These are phyloP conservation scores for Holothuria glaberrima DNA, from an alignment of 35 echinoderm and acorn worm species.

Conservation along the genomic window DNA sequence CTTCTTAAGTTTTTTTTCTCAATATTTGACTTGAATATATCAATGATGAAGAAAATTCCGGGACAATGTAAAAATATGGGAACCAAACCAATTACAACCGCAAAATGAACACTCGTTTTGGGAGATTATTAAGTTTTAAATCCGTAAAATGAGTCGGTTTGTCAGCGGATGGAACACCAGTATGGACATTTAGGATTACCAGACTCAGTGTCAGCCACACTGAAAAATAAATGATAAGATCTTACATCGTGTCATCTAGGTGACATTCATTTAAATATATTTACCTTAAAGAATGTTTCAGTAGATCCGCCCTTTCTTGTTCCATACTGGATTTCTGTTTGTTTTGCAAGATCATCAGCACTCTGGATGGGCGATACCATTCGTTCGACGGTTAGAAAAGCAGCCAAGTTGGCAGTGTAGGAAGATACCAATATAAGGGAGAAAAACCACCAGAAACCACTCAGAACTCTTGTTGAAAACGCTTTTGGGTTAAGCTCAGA, in stretches of 20 bases:
- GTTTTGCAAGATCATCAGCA: slow-evolving; percentile 89
- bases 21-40: too few relatives aligned
- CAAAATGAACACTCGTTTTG: too few relatives aligned
- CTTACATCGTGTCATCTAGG: neutral
- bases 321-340: slow-evolving; percentile 93
- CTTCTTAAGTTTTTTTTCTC: too few relatives aligned
- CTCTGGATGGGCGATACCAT: slow-evolving; percentile 95
- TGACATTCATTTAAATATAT: neutral
- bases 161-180: neutral
- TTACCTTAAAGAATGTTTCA: slow-evolving; percentile 87
- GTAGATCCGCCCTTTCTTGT: slow-evolving; percentile 86
- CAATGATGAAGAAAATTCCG: too few relatives aligned
- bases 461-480: slow-evolving; percentile 91
- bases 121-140: neutral
- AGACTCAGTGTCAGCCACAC: neutral
- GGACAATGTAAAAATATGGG: too few relatives aligned
- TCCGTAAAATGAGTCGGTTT: neutral
- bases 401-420: slow-evolving; percentile 97
- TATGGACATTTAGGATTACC: neutral
- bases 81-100: too few relatives aligned
- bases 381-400: slow-evolving; percentile 95
- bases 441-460: slow-evolving; percentile 99
- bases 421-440: slow-evolving; percentile 95
- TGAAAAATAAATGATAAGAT: neutral
- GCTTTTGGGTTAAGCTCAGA: slow-evolving; percentile 96